Evolutionary conservation across 1,140 invertebrate species (phyloP), one percentile per base, ranked within the genome.

Genomic region (Anoplolepis gracilipes): DNA sequence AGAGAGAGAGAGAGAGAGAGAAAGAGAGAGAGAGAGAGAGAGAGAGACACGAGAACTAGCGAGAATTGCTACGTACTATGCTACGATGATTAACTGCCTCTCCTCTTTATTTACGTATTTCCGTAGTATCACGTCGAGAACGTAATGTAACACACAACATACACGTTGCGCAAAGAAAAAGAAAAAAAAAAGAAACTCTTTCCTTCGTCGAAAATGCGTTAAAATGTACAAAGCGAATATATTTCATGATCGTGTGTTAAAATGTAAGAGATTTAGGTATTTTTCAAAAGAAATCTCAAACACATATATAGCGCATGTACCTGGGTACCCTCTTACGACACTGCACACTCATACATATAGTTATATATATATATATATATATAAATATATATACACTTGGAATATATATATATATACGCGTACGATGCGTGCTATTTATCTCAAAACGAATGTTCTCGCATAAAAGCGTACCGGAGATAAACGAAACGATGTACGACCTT

Each of bases 401-500:
- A 85, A 67, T 89, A 79, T 49, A 49, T 49, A 49, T 49, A 49
- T 49, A 49, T 49, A 49, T 78, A 85, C 30, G 85, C 59, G 55
- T 86, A 87, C 72, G 49, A 84, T 88, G 81, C 76, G 81, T 88
- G 57, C 69, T 76, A 77, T 65, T 85, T 62, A 73, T 88, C 73
- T 85, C 53, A 87, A 78, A 79, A 67, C 75, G 53, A 73, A 85
- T 87, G 72, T 89, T 88, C 75, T 81, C 76, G 79, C 75, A 72
- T 87, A 88, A 64, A 79, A 78, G 53, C 53, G 85, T 89, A 89
- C 65, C 53, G 73, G 75, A 55, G 76, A 88, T 79, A 90, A 77
- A 86, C 82, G 79, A 85, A 75, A 85, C 79, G 79, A 91, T 89
- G 90, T 90, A 85, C 87, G 84, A 91, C 69, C 46, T 90, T 92